Conservation (phyloP, 64 coral and sea anemone genomes). For the Actinia equina region DNA sequence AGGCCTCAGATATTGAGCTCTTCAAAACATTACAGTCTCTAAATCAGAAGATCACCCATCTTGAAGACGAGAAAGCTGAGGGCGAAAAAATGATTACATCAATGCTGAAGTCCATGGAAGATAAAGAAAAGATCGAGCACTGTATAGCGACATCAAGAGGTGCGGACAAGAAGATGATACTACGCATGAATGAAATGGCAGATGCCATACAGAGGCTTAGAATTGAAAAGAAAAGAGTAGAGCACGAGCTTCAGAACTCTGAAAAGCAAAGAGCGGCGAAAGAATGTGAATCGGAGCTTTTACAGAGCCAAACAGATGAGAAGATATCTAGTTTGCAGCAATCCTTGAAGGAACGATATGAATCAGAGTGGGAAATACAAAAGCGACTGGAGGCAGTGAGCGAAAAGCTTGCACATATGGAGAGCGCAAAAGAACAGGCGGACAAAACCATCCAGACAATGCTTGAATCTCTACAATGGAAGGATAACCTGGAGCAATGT, state of each 20-base stretch:
- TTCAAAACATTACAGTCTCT: not conserved
- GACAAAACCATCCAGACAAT: not conserved
- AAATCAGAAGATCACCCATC: not conserved
- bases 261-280: not conserved
- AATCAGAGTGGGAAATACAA: not conserved
- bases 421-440: not conserved
- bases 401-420: not conserved
- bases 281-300: not conserved
- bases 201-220: not conserved
- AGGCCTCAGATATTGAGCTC: not conserved
- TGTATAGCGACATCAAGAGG: not conserved
- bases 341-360: not conserved
- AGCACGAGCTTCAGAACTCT: not conserved
- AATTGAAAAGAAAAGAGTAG: not conserved
- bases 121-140: not conserved
- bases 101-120: not conserved
- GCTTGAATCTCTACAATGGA: not conserved
- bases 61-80: not conserved
- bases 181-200: not conserved
- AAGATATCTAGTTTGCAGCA: not conserved
- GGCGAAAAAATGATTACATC: not conserved
- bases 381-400: not conserved
- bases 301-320: not conserved
- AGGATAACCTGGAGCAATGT: not conserved
- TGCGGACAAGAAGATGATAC: not conserved